Evolutionary conservation across 2,113 vertebrate species (phyloP), one percentile per base, ranked within the genome.

Genomic region (Lagopus leucura): DNA sequence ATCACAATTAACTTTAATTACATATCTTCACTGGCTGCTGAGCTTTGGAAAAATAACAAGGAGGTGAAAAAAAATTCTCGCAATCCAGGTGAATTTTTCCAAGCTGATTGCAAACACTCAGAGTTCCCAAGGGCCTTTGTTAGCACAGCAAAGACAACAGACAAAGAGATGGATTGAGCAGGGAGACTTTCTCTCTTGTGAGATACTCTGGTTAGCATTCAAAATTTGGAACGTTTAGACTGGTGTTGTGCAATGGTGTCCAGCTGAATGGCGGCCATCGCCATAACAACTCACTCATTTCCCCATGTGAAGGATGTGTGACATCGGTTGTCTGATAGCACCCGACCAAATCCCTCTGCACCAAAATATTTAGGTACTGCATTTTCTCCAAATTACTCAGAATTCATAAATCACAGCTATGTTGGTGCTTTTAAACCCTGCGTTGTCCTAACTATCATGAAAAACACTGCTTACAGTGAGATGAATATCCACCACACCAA

Each of bases 61-160:
- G 50, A 78, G 36, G 78, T 12, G 22, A 30, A 57, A 57, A 57
- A 50, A 32, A 32, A 57, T 19, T 86, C 79, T 88, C 76, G 71
- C 94, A 82, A 85, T 69, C 54, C 94, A 93, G 94, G 83, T 95
- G 93, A 90, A 58, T 63, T 91, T 81, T 73, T 71, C 55, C 72
- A 70, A 85, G 90, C 74, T 83, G 93, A 94, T 70, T 94, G 85
- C 43, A 83, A 90, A 16, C 65, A 76, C 91, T 81, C 85, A 7
- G 47, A 5, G 6, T 8, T 94, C 75, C 89, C 89, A 72, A 83
- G 94, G 74, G 95, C 77, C 74, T 94, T 79, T 92, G 86, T 85
- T 79, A 92, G 82, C 52, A 64, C 52, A 81, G 81, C 65, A 80
- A 86, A 86, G 67, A 45, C 76, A 70, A 13, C 20, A 89, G 58